Conservation (phyloP, 2,888 invertebrate species). For the Deilephila porcellus region DNA sequence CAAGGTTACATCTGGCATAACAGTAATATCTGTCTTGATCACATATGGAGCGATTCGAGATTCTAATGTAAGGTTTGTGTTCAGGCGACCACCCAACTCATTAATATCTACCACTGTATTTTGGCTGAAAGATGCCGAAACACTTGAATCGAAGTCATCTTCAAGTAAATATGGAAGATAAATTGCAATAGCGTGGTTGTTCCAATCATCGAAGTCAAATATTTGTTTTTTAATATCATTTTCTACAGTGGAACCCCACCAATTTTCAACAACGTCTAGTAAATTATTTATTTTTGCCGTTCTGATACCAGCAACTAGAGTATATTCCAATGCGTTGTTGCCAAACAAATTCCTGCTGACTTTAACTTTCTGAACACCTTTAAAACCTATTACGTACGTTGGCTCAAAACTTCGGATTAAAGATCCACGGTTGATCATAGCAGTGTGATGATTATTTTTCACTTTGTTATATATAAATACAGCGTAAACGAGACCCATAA, state of each 20-base stretch:
- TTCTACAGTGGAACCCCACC: conserved; percentile 95
- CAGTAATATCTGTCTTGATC: conserved; percentile 95
- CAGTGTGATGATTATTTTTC: conserved; percentile 86
- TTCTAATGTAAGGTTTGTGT: conserved; percentile 87
- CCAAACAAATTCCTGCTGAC: conserved; percentile 95
- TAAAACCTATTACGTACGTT: conserved; percentile 95
- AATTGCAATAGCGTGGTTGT: conserved; percentile 96
- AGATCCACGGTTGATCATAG: conserved; percentile 63
- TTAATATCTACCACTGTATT: conserved; percentile 85
- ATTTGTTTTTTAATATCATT: conserved; percentile 91
- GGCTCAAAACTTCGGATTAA: conserved; percentile 81
- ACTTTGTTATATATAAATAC: conserved; percentile 91
- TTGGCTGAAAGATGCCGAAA: conserved; percentile 88
- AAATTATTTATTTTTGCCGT: conserved; percentile 94
- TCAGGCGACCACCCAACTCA: conserved; percentile 91
- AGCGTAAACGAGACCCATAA: conserved; percentile 93
- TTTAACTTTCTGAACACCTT: conserved; percentile 97
- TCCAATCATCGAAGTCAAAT: conserved; percentile 99
- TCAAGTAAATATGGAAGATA: conserved; percentile 94
- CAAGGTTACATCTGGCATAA: conserved; percentile 96
- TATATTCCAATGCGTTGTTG: conserved; percentile 93
- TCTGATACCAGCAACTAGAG: conserved; percentile 95
- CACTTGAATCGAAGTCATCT: conserved; percentile 90
- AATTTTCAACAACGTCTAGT: conserved; percentile 96
- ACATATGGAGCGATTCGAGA: conserved; percentile 89